Conservation (phyloP, 2,113 vertebrate species). For the Corythornis madagascariensis region DNA sequence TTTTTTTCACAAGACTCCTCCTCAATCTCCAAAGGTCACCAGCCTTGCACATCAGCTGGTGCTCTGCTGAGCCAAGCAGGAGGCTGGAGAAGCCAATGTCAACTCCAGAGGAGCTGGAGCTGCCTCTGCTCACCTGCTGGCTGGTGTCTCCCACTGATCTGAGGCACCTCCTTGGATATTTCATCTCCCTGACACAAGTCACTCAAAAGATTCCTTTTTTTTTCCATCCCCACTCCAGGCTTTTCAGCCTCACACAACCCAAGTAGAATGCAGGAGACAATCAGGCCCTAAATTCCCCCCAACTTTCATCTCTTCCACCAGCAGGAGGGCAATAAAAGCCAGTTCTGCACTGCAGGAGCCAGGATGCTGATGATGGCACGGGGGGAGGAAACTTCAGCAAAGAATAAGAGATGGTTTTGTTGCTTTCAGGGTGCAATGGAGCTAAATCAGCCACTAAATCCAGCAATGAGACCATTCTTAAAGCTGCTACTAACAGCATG, state of each 20-base stretch:
- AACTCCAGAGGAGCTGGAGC: not conserved
- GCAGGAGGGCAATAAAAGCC: not conserved
- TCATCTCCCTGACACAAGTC: accelerated
- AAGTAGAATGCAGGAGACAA: accelerated
- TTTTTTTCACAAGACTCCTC: not conserved
- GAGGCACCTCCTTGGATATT: not conserved
- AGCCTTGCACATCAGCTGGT: not conserved
- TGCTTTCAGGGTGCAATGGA: not conserved
- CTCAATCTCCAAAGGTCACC: not conserved
- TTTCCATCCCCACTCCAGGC: not conserved
- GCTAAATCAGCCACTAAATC: not conserved
- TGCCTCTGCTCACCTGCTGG: not conserved
- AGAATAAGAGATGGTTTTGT: not conserved
- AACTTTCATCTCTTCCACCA: not conserved
- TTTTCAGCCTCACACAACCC: not conserved
- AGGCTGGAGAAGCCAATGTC: not conserved
- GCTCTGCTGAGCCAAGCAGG: not conserved
- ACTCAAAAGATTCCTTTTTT: not conserved
- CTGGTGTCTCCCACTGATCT: not conserved
- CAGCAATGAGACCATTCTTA: not conserved
- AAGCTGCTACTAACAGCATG: not conserved
- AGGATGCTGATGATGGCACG: accelerated
- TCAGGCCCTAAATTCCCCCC: not conserved
- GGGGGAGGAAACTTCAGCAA: not conserved
- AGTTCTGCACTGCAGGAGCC: not conserved